Conservation (phyloP, 2,888 invertebrate genomes). For the Automeris io region DNA sequence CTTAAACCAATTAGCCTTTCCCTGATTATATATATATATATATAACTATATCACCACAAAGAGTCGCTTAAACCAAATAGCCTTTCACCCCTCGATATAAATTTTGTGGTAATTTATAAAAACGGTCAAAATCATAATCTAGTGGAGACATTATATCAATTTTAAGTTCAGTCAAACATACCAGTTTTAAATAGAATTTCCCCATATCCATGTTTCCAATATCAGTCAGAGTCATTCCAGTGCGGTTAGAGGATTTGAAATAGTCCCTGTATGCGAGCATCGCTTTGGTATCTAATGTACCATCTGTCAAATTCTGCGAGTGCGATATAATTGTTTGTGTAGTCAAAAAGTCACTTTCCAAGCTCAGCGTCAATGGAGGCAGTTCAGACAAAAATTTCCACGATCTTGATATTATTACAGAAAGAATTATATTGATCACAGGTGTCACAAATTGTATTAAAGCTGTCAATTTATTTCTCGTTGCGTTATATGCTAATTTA, state of each 20-base stretch:
- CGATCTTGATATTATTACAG: conserved; percentile 59
- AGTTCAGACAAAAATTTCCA: conserved; percentile 73
- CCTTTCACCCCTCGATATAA: no score
- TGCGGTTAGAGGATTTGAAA: conserved; percentile 39
- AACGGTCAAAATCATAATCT: no score
- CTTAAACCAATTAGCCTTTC: no score
- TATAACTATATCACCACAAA: no score
- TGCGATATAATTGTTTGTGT: conserved; percentile 56
- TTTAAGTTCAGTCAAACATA: no score
- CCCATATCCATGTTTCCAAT: conserved; percentile 48
- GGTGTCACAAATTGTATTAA: conserved; percentile 64
- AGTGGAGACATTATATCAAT: no score
- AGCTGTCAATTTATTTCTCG: conserved; percentile 55
- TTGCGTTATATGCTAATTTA: conserved; percentile 54
- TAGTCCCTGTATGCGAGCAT: conserved; percentile 51
- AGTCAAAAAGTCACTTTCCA: conserved; percentile 55
- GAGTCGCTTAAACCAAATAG: no score
- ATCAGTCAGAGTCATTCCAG: conserved; percentile 46
- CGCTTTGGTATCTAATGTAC: conserved; percentile 37
- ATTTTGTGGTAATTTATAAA: no score
- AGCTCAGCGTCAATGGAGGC: conserved; percentile 76
- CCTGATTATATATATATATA: no score
- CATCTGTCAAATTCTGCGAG: conserved; percentile 31
- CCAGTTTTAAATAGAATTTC: conserved; percentile 63
- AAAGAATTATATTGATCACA: conserved; percentile 60